Conservation (phyloP, 2,888 invertebrate species). For the Coremacera marginata region DNA sequence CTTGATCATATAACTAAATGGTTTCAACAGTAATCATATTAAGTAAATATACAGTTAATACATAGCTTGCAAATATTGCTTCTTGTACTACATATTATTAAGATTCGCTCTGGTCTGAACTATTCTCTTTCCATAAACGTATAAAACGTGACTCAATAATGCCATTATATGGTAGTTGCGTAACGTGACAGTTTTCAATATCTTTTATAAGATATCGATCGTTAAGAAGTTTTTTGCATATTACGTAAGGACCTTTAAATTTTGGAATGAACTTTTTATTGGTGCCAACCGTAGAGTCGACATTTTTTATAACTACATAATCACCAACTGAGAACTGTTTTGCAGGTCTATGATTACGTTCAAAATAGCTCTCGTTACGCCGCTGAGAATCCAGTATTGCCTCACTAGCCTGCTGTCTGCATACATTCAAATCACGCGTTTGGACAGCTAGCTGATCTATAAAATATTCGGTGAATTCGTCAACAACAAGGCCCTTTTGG, state of each 20-base stretch:
- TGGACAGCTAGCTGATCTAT: background rate
- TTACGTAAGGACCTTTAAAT: slow-evolving; percentile 41
- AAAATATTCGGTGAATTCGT: slow-evolving; percentile 24
- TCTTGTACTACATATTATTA: too few species aligned
- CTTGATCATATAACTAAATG: too few species aligned
- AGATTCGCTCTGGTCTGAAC: too few species aligned
- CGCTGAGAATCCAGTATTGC: slow-evolving; percentile 32
- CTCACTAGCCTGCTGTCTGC: slow-evolving; percentile 22
- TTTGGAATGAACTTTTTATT: slow-evolving; percentile 45
- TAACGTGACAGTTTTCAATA: background rate
- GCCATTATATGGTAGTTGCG: background rate
- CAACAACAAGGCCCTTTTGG: slow-evolving; percentile 5
- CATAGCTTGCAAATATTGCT: too few species aligned
- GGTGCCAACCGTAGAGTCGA: slow-evolving; percentile 48
- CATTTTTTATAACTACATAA: slow-evolving; percentile 49
- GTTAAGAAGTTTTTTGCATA: slow-evolving; percentile 49
- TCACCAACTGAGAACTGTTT: slow-evolving; percentile 23
- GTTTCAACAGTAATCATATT: too few species aligned
- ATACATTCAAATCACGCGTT: background rate
- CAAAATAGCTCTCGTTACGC: slow-evolving; percentile 33
- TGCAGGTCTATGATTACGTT: slow-evolving; percentile 6
- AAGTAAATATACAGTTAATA: too few species aligned
- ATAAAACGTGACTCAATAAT: background rate
- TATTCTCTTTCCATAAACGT: too few species aligned
- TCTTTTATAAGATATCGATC: slow-evolving; percentile 47